These are phyloP conservation scores for Panulirus ornatus DNA, from an alignment of 1,140 invertebrate genomes.

Conservation along the genomic window DNA sequence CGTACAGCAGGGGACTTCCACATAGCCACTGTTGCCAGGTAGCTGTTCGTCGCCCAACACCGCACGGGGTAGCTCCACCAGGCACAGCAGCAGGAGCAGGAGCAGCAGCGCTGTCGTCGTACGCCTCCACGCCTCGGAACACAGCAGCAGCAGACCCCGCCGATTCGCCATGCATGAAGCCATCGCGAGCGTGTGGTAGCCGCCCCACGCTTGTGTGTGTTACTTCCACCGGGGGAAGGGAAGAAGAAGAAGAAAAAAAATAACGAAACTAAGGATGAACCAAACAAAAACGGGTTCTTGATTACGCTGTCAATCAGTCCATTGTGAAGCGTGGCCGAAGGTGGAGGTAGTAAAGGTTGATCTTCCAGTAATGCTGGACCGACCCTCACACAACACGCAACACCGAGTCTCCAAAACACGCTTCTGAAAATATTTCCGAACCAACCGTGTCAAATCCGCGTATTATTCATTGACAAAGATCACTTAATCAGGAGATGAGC, in stretches of 20 bases:
- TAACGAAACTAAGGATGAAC: constrained; percentile 40
- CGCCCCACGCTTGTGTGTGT: not conserved
- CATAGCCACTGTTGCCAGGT: constrained; percentile 51
- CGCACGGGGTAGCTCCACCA: constrained; percentile 12
- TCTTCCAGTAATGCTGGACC: constrained; percentile 27
- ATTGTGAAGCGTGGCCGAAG: constrained; percentile 18
- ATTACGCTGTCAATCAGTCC: constrained; percentile 38
- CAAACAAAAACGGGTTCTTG: constrained; percentile 19
- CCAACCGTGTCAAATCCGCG: constrained; percentile 1
- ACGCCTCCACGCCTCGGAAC: constrained; percentile 14
- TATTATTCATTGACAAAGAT: constrained; percentile 11
- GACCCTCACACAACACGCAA: constrained; percentile 30
- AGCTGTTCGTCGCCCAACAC: constrained; percentile 51
- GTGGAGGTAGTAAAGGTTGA: not conserved
- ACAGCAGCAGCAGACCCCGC: not conserved
- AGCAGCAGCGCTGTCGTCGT: constrained; percentile 30
- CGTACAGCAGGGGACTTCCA: constrained; percentile 66
- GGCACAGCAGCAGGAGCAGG: constrained; percentile 1
- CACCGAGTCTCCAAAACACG: constrained; percentile 36
- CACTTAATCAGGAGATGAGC: not conserved
- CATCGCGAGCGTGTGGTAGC: constrained; percentile 4
- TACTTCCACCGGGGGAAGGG: too few relatives aligned
- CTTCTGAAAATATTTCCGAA: constrained; percentile 56
- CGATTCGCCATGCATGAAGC: constrained; percentile 25
- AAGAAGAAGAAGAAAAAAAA: too few relatives aligned